A percentile compares a stretch with the other conserved stretches of the same genome.
Evolutionary conservation across 2,888 invertebrate genomes (phyloP).

Genomic region (Mycalesis mineus): DNA sequence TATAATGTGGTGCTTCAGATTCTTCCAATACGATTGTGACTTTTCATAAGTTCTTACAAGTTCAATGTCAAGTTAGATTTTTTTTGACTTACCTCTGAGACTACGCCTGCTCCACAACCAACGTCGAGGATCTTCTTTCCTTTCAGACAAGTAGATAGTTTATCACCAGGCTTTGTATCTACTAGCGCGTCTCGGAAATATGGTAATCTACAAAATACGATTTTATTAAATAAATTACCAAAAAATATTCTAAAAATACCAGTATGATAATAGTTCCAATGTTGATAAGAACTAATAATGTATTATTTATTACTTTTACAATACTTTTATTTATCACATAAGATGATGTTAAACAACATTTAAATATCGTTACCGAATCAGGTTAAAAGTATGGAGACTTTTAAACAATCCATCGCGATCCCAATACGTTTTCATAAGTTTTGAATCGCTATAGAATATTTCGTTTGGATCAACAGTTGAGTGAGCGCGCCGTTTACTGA

Average conservation of each 20-base stretch:
- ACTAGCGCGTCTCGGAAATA: slow-evolving; percentile 86
- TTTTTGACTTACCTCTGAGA: slow-evolving; percentile 77
- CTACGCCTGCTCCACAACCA: slow-evolving; percentile 93
- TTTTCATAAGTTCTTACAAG: too few relatives aligned
- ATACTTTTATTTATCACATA: too few relatives aligned
- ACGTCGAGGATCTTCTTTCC: slow-evolving; percentile 88
- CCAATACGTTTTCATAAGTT: slow-evolving; percentile 86
- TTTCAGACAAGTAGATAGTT: slow-evolving; percentile 78
- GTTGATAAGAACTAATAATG: too few relatives aligned
- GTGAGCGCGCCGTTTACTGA: neutral
- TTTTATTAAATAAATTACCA: too few relatives aligned
- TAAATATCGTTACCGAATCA: slow-evolving; percentile 65
- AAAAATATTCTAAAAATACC: too few relatives aligned
- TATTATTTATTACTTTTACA: too few relatives aligned
- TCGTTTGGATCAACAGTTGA: neutral
- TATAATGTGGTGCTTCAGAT: neutral
- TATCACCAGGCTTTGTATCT: slow-evolving; percentile 56
- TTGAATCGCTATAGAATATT: neutral
- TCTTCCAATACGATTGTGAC: too few relatives aligned
- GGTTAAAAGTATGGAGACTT: slow-evolving; percentile 87
- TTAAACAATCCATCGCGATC: slow-evolving; percentile 81
- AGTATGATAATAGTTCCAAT: too few relatives aligned
- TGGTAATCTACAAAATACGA: slow-evolving; percentile 77
- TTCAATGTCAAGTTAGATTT: too few relatives aligned
- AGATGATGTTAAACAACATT: neutral